phyloP scores from a whole-genome alignment of 2,797 vertebrate species.

The Gastrophryne carolinensis region DNA sequence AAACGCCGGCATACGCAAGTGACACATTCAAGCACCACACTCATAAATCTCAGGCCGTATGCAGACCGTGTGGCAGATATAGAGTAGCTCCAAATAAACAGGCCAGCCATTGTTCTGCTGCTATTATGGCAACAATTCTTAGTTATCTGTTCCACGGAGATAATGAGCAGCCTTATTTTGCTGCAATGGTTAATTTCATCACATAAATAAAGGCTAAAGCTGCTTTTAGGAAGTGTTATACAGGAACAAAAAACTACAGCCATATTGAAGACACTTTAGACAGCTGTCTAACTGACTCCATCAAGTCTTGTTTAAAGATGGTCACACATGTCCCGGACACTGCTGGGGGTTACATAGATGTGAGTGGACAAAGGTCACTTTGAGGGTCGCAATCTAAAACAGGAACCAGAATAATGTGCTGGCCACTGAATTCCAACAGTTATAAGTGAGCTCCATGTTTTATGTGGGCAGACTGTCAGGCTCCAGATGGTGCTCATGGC shows the following conservation, averaged over 20 bases:
- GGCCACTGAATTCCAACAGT: background rate
- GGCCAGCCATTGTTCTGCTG: background rate
- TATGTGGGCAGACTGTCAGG: too few species aligned
- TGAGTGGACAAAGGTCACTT: background rate
- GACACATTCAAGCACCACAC: background rate
- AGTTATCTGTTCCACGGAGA: background rate
- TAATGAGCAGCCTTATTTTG: background rate
- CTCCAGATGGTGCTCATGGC: too few species aligned
- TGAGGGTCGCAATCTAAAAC: background rate
- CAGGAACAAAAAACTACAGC: too few species aligned
- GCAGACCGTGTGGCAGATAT: background rate
- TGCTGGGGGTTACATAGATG: too few species aligned
- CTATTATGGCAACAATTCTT: background rate
- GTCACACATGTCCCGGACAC: background rate
- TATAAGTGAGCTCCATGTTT: too few species aligned
- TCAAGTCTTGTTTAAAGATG: background rate
- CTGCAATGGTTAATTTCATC: too few species aligned
- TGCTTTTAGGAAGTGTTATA: too few species aligned
- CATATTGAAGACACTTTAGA: too few species aligned
- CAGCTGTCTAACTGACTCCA: too few species aligned
- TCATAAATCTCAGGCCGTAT: background rate
- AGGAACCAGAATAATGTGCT: background rate
- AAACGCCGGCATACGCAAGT: background rate
- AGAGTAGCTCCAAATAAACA: background rate
- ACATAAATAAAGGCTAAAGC: too few species aligned